phyloP scores from a whole-genome alignment of 2,113 vertebrate genomes.

The Apus apus region DNA sequence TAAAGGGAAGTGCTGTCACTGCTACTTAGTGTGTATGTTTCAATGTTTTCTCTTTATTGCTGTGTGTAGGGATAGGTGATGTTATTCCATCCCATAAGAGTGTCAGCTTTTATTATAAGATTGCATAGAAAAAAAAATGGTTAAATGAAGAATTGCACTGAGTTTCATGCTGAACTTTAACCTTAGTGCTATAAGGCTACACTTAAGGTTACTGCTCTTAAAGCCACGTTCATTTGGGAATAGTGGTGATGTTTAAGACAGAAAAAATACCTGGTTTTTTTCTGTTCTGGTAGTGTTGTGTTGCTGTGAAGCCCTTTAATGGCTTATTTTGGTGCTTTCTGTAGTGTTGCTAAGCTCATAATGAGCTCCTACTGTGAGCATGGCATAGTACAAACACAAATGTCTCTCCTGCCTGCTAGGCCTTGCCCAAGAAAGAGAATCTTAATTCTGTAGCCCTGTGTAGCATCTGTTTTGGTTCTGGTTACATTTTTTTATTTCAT shows the following conservation, averaged over 20 bases:
- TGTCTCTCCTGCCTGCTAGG: not conserved
- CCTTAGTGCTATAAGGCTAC: not conserved
- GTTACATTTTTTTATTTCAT: not conserved
- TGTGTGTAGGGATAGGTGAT: fast-evolving
- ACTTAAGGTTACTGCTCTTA: not conserved
- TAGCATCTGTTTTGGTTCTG: not conserved
- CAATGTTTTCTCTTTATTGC: not conserved
- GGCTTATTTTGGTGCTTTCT: not conserved
- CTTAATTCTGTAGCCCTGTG: not conserved
- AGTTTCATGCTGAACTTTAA: not conserved
- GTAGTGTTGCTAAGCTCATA: not conserved
- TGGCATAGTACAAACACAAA: not conserved
- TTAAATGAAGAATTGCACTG: not conserved
- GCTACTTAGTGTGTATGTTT: not conserved
- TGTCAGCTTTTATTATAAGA: not conserved
- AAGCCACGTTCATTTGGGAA: not conserved
- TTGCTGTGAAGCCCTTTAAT: not conserved
- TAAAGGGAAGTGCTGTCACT: not conserved
- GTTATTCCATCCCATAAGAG: fast-evolving
- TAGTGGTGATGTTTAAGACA: not conserved
- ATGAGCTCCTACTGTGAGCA: not conserved
- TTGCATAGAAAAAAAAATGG: not conserved
- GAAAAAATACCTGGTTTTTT: not conserved
- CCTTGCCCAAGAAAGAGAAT: not conserved
- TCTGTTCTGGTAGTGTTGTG: not conserved